Conservation (phyloP, 2,113 vertebrate species). For the Accipiter virgatus region DNA sequence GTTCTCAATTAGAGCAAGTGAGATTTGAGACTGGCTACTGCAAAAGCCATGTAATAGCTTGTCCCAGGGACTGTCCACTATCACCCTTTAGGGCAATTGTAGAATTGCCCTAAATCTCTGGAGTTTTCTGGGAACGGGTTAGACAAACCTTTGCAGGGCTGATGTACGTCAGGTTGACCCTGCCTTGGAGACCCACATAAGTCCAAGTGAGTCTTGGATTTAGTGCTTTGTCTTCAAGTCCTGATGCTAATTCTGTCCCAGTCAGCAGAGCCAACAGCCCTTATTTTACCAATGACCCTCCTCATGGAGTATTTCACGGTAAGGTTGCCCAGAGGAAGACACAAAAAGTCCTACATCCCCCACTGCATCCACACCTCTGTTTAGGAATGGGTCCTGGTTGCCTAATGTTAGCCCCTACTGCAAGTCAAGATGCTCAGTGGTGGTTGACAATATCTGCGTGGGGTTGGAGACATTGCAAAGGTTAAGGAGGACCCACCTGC, state of each 20-base stretch:
- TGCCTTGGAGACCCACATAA: neutral
- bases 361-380: neutral
- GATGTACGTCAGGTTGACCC: rapidly evolving
- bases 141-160: neutral
- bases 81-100: neutral
- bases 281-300: neutral
- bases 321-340: neutral
- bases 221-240: neutral
- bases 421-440: neutral
- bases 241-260: neutral
- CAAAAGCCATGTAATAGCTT: neutral
- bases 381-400: neutral
- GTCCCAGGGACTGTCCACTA: neutral
- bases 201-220: neutral
- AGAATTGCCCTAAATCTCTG: neutral
- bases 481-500: neutral
- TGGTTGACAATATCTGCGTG: neutral
- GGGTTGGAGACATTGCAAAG: neutral
- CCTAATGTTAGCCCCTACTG: neutral
- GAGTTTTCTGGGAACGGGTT: neutral
- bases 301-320: neutral
- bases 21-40: neutral
- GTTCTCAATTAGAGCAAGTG: neutral
- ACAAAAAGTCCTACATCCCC: neutral
- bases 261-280: neutral